These are phyloP conservation scores for Tetragonula carbonaria DNA, from an alignment of 2,888 invertebrate genomes.

Conservation along the genomic window DNA sequence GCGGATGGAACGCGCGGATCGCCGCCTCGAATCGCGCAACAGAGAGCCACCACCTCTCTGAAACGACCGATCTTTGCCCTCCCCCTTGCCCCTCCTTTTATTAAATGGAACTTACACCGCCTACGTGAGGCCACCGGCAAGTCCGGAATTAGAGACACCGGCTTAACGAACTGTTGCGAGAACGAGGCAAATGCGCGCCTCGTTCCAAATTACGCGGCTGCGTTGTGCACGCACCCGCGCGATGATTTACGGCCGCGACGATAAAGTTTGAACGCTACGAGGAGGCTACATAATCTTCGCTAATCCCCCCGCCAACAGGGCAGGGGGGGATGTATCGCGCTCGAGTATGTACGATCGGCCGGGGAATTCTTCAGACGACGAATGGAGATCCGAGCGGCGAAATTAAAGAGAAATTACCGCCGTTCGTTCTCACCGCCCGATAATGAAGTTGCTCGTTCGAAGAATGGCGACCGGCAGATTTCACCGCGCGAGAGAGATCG, in stretches of 20 bases:
- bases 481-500: background rate
- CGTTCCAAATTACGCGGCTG: background rate
- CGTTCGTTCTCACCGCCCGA: background rate
- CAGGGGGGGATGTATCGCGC: background rate
- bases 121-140: background rate
- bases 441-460: background rate
- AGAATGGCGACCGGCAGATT: background rate
- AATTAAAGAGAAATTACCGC: slow-evolving; percentile 12
- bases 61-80: slow-evolving; percentile 15
- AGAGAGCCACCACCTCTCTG: background rate
- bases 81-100: background rate
- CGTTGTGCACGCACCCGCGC: background rate
- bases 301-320: slow-evolving; percentile 16
- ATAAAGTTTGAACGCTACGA: background rate
- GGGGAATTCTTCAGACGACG: slow-evolving; percentile 18
- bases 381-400: background rate
- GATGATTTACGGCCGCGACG: slow-evolving; percentile 18
- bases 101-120: slow-evolving; percentile 25
- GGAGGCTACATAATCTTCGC: slow-evolving; percentile 5
- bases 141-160: background rate
- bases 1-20: slow-evolving; percentile 1
- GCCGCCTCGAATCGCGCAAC: slow-evolving; percentile 32
- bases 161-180: background rate
- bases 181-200: background rate
- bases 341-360: slow-evolving; percentile 1